phyloP scores from a whole-genome alignment of 2,113 vertebrate genomes.

The Saccopteryx leptura region DNA sequence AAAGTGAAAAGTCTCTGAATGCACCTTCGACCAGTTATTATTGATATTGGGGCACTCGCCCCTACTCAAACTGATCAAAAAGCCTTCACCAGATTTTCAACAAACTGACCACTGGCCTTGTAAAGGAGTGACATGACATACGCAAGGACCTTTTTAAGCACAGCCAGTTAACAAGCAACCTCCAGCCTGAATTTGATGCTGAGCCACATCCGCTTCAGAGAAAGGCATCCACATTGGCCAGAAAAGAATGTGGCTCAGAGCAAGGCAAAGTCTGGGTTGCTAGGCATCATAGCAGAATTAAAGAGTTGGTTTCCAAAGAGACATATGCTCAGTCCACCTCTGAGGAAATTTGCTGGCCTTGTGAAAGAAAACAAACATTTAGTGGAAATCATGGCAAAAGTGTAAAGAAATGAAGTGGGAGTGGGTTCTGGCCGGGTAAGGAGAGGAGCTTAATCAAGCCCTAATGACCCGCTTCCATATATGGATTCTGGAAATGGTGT shows the following conservation, averaged over 20 bases:
- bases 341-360: background rate
- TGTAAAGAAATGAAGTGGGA: background rate
- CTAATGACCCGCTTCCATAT: background rate
- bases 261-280: background rate
- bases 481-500: background rate
- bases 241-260: background rate
- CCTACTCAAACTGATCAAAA: background rate
- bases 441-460: background rate
- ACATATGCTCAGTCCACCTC: background rate
- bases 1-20: background rate
- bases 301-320: background rate
- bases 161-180: background rate
- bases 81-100: background rate
- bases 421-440: background rate
- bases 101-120: background rate
- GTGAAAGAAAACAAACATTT: background rate
- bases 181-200: background rate
- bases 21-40: background rate
- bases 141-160: background rate
- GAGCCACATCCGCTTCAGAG: background rate
- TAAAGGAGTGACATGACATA: background rate
- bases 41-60: background rate
- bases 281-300: background rate
- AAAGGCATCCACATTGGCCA: accelerated
- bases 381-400: background rate